Base-by-base conservation (phyloP, 2,113 vertebrate genomes). In the Uria lomvia region DNA sequence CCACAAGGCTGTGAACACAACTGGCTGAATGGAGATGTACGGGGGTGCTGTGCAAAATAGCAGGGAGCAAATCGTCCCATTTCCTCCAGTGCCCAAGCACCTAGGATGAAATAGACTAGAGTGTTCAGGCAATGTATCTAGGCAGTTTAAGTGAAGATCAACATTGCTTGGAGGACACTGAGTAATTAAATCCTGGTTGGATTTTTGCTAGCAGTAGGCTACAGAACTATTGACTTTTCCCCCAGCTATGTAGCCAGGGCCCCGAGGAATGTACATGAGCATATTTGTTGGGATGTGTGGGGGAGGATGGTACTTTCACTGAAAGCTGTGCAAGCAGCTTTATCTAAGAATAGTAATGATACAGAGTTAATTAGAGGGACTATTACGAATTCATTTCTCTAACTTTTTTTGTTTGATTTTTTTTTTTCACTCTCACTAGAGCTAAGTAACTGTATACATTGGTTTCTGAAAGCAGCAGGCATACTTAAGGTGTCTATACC, bases 331-430 rank as follows among this genome's bases (percentile, higher is more conserved):
- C n/a, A 77, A 95, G 86, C 17, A 63, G 38, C 73, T 94, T 96
- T 94, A 72, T 95, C 79, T 93, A 81, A 84, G n/a, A 95, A 94
- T 92, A 92, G 76, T 92, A 91, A 94, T 49, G 68, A 86, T 65
- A 75, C 30, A 45, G 56, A 75, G 27, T 92, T 95, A 94, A 96
- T 96, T 91, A 94, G 65, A 94, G 21, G 20, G 52, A 81, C 93
- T 81, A 90, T 85, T 91, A 82, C 36, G 42, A 91, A 91, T 88
- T 81, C 0, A 8, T 93, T 88, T 94, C 30, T 72, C 34, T 56
- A 52, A 86, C 30, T 36, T 88, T 73, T 74, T 72, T 43, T 11
- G 19, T 8, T 7, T 9, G 1, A 9, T 38, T 38, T 38, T 38
- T 7, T 62, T 14, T 50, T 68, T 84, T 38, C 12, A 34, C 26